Conservation (phyloP, 2,797 vertebrate genomes). For the Xenopus petersii region DNA sequence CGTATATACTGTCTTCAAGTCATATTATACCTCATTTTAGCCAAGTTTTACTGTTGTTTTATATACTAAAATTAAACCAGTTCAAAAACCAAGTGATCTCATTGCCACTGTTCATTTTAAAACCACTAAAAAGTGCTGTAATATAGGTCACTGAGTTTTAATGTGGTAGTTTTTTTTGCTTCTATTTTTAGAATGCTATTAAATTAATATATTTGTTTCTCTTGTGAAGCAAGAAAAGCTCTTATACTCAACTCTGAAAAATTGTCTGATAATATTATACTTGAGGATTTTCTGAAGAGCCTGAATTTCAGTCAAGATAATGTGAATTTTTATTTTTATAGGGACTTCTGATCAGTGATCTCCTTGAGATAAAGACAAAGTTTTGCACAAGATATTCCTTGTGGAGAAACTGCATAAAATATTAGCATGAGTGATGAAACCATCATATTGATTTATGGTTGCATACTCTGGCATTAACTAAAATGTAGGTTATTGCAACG, state of each 20-base stretch:
- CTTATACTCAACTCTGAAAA: background rate
- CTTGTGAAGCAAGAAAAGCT: constrained; percentile 3
- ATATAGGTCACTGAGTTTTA: constrained; percentile 1
- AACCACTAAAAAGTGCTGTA: background rate
- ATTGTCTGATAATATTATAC: constrained; percentile 17
- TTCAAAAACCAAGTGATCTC: background rate
- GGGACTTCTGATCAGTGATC: constrained; percentile 26
- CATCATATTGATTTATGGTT: constrained; percentile 35
- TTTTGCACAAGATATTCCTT: constrained; percentile 40
- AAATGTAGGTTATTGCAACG: constrained; percentile 52
- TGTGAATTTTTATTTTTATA: constrained; percentile 31
- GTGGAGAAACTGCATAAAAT: constrained; percentile 40
- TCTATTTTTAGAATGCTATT: constrained; percentile 1
- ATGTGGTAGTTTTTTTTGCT: background rate
- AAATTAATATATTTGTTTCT: constrained; percentile 5
- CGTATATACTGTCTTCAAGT: no score
- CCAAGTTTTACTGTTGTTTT: no score
- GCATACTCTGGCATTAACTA: constrained; percentile 37
- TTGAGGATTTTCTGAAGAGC: constrained; percentile 26
- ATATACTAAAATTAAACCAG: background rate
- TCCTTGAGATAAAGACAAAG: constrained; percentile 37
- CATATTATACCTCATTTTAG: no score
- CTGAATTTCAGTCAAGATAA: constrained; percentile 33
- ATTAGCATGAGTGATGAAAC: constrained; percentile 22
- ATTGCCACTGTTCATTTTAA: background rate